Percentiles rank a stretch among this genome's conserved stretches.
These are phyloP conservation scores for Ibycter americanus DNA, from an alignment of 2,797 vertebrate species.

Conservation along the genomic window DNA sequence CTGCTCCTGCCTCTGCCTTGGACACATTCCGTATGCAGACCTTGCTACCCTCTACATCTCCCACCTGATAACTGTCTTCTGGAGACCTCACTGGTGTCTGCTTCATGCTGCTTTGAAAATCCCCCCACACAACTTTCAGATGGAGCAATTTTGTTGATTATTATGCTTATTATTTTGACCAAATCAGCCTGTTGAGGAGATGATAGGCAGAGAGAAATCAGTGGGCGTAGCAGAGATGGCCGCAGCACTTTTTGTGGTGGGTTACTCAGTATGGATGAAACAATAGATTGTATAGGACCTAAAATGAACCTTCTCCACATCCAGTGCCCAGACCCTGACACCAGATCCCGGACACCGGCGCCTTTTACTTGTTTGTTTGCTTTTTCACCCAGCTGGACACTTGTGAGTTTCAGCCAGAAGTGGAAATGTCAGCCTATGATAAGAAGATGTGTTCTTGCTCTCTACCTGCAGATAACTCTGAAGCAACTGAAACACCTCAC, in stretches of 20 bases:
- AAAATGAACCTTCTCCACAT: background rate
- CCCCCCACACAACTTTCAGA: background rate
- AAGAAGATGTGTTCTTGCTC: background rate
- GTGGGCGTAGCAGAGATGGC: rapidly evolving
- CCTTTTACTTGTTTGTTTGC: background rate
- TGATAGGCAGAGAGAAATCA: background rate
- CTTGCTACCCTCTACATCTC: background rate
- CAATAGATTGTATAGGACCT: background rate
- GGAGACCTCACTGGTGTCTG: background rate
- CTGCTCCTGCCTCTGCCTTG: background rate
- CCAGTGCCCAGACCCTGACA: background rate
- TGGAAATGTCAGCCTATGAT: background rate
- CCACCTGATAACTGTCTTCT: background rate
- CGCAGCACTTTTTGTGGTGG: background rate
- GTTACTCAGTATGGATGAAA: background rate
- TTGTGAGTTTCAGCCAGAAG: background rate
- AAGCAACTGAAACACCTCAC: background rate
- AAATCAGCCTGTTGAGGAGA: background rate
- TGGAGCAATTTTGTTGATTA: background rate
- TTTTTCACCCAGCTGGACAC: background rate
- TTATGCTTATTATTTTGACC: background rate
- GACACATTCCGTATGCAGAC: background rate
- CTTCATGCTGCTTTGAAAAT: background rate
- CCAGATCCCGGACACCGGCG: rapidly evolving
- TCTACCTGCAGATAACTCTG: background rate